phyloP scores from a whole-genome alignment of 1,140 invertebrate species.

The Stenopsyche tienmushanensis region DNA sequence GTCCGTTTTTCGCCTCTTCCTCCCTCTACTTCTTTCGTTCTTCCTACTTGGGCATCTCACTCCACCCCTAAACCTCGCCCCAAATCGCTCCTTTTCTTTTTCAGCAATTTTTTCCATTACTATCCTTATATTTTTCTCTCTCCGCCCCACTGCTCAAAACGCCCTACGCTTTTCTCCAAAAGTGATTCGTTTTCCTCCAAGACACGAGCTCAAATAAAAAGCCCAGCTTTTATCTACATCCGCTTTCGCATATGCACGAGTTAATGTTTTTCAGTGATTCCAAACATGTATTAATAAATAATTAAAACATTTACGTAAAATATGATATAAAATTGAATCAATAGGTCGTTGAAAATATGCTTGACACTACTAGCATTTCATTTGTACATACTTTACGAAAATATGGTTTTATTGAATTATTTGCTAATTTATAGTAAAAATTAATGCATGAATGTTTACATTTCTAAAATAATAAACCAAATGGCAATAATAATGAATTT shows the following conservation, averaged over 20 bases:
- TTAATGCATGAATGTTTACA: no score
- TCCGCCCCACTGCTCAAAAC: not conserved
- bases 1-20: conserved; percentile 11
- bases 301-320: no score
- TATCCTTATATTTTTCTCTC: conserved; percentile 3
- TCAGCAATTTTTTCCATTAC: conserved; percentile 23
- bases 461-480: no score
- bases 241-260: conserved; percentile 11
- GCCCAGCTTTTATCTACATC: conserved; percentile 27
- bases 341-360: no score
- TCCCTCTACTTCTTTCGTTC: conserved; percentile 8
- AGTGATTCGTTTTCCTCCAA: conserved; percentile 29
- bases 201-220: conserved; percentile 28
- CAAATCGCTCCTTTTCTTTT: conserved; percentile 1
- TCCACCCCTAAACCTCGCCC: conserved; percentile 10
- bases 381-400: no score
- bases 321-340: no score
- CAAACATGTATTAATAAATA: not conserved
- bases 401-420: no score
- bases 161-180: conserved; percentile 11
- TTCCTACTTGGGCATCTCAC: not conserved
- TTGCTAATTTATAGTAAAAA: no score
- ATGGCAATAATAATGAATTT: no score
- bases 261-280: conserved; percentile 8
- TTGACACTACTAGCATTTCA: no score